Evolutionary conservation across 2,888 invertebrate species (phyloP), one percentile per base, ranked within the genome.

Genomic region (Plemyria rubiginata): DNA sequence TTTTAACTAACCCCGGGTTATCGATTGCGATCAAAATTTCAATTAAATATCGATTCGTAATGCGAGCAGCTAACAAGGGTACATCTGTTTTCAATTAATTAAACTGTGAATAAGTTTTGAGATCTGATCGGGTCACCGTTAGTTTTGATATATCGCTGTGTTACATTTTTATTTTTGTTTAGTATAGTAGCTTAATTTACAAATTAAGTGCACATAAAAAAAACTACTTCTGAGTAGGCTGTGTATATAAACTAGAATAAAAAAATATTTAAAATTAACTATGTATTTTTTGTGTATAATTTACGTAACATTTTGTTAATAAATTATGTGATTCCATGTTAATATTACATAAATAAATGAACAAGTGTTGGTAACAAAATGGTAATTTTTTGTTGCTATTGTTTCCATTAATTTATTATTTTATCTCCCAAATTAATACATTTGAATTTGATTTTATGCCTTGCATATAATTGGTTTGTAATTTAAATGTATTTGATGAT

Each of bases 61-160:
- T 57, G 60, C 46, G 60, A 60, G 38, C 76, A 74, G 74, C 83
- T 92, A 92, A 92, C 91, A 88, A 91, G 92, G 83, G 78, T 84
- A 85, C 89, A 92, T 91, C 90, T 91, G 91, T 90, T 87, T 87
- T 84, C 86, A 82, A 90, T 91, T 90, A 89, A 91, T 91, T 90
- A 87, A 82, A 74, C 71, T 76, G 76, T 77, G 84, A 82, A 86
- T 82, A 78, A 77, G 75, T 73, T 72, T 75, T 66, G 74, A 69
- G 74, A 72, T 61, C 62, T 38, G 72, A 78, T 79, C 69, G 68
- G 32, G 69, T 49, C 53, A 58, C 66, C 66, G 70, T 76, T 70
- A 73, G 76, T 72, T 79, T 79, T 79, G 79, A 74, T 76, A 77
- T 75, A 79, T 78, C 75, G 62, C 11, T 72, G 68, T 61, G 11